These are phyloP conservation scores for Diplosoma virens DNA, from an alignment of 23 tunicate species.

Conservation along the genomic window DNA sequence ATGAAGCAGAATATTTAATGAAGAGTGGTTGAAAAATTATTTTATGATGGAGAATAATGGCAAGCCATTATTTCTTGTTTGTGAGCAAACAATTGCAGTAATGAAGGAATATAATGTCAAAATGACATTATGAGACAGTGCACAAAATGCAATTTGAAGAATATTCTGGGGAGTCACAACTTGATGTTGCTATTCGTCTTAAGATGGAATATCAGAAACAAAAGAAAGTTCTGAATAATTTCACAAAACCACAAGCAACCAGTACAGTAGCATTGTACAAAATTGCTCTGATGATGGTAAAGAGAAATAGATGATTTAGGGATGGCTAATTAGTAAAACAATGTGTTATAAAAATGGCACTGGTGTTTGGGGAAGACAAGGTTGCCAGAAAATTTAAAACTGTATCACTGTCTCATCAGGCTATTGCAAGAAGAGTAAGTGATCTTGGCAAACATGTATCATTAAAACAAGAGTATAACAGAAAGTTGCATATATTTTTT, in stretches of 20 bases:
- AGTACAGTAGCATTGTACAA: conserved; percentile 34
- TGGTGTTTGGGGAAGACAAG: conserved; percentile 47
- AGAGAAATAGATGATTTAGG: conserved; percentile 29
- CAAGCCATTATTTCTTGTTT: no score
- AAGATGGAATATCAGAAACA: conserved; percentile 35
- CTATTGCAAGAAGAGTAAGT: conserved; percentile 26
- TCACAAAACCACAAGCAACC: conserved; percentile 29
- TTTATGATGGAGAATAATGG: no score
- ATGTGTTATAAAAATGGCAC: conserved; percentile 42
- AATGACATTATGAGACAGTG: conserved; percentile 57
- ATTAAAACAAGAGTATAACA: conserved; percentile 29
- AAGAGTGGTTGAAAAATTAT: no score
- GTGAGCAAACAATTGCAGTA: no score
- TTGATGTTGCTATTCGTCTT: conserved; percentile 45
- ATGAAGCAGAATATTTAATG: no score
- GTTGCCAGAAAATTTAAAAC: conserved; percentile 37
- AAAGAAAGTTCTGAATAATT: conserved; percentile 19
- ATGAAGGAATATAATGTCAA: conserved; percentile 61
- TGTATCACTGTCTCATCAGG: conserved; percentile 38
- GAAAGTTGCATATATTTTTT: conserved; percentile 54
- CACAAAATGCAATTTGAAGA: conserved; percentile 33
- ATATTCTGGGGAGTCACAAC: conserved; percentile 41
- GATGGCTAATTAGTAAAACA: conserved; percentile 41
- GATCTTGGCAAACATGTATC: conserved; percentile 21
- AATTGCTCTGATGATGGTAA: conserved; percentile 20